Percentiles rank a stretch among this genome's conserved stretches.
phyloP scores from a whole-genome alignment of 2,888 invertebrate species.

The Sesia apiformis region DNA sequence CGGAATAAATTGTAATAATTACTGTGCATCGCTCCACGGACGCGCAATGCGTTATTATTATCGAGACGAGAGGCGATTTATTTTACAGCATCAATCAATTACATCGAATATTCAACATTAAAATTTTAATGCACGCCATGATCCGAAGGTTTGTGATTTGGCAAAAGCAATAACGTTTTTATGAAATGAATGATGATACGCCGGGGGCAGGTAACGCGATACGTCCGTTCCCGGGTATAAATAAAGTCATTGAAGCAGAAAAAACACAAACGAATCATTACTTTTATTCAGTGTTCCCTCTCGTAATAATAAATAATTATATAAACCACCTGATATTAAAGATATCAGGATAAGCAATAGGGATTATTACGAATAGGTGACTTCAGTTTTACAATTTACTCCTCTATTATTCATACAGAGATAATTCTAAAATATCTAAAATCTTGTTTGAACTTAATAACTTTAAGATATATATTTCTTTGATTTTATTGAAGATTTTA shows the following conservation, averaged over 20 bases:
- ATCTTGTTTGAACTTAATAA: no score
- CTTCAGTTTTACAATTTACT: no score
- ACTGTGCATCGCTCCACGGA: slow-evolving; percentile 38
- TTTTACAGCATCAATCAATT: slow-evolving; percentile 63
- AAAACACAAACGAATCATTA: slow-evolving; percentile 27
- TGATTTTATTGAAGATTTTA: not conserved
- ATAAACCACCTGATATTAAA: not conserved
- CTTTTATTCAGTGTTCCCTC: not conserved
- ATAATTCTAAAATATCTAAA: no score
- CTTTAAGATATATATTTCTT: no score
- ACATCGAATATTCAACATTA: slow-evolving; percentile 32
- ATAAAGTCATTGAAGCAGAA: slow-evolving; percentile 51
- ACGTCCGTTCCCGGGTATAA: slow-evolving; percentile 43
- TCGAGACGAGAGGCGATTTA: slow-evolving; percentile 36
- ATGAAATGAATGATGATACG: slow-evolving; percentile 51
- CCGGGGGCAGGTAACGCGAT: slow-evolving; percentile 50
- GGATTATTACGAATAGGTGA: not conserved
- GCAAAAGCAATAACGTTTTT: slow-evolving; percentile 48
- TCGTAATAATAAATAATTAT: not conserved
- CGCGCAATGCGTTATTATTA: slow-evolving; percentile 19
- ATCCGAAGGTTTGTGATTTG: slow-evolving; percentile 30
- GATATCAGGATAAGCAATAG: not conserved
- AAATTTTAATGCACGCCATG: slow-evolving; percentile 46
- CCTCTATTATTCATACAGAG: no score
- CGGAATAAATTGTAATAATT: slow-evolving; percentile 28